Evolutionary conservation across 2,797 vertebrate genomes (phyloP), one percentile per base, ranked within the genome.

Genomic region (Columba guinea): DNA sequence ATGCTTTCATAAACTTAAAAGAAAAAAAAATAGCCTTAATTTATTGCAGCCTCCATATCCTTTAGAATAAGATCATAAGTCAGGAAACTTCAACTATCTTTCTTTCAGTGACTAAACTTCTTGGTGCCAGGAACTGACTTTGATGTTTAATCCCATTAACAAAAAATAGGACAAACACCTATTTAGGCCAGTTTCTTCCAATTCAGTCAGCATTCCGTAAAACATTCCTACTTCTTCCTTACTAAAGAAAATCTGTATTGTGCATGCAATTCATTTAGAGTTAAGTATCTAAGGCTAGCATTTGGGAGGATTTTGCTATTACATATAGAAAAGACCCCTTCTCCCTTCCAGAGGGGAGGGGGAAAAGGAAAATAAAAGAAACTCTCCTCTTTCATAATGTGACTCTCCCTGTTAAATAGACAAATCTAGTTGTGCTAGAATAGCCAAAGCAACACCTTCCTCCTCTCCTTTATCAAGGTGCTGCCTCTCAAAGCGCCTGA

Each of bases 131-230:
- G 39, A 92, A 81, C 34, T 78, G 68, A 92, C 95, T 97, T 95
- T 97, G 94, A 96, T 90, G 92, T 96, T 96, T 96, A 97, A 97
- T 94, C 95, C 65, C 84, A 75, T 96, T 93, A 97, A 94, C 0
- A 0, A 92, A 94, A 96, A 95, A 92, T 85, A 94, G 94, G 85
- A 81, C 91, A 78, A 84, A 90, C 85, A 93, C 91, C 89, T 94
- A 94, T 73, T 95, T 93, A 95, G 83, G 74, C 69, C 87, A 77
- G 30, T 69, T 91, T 86, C 62, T 96, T 93, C 68, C 92, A 84
- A 87, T 83, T 91, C 80, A 76, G 32, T 35, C 92, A 67, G 74
- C 37, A 78, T 70, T 88, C 56, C 87, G 76, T 73, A 88, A 81
- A 89, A 90, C 74, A 70, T 24, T 67, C 70, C 67, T 78, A 56